These are phyloP conservation scores for Petrocephalus microphthalmus DNA, from an alignment of 2,113 vertebrate species.

Conservation along the genomic window DNA sequence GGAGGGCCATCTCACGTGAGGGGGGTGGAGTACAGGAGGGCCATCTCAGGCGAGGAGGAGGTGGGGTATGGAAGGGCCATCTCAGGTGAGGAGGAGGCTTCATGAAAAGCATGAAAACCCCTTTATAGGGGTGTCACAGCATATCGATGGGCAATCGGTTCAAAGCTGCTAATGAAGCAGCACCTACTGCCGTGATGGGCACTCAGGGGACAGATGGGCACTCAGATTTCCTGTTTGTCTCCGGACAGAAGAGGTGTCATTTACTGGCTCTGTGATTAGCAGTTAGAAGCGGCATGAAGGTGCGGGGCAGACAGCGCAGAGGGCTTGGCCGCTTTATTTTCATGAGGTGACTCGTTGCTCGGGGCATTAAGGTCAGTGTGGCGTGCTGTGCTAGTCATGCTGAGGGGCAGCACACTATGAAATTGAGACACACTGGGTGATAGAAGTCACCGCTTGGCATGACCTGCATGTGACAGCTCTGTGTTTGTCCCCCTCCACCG, in stretches of 20 bases:
- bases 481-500: background rate
- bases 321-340: background rate
- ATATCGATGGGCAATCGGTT: no score
- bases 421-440: background rate
- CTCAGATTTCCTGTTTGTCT: background rate
- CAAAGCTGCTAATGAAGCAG: no score
- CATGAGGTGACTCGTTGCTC: background rate
- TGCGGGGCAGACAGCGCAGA: background rate
- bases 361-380: background rate
- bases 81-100: background rate
- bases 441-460: background rate
- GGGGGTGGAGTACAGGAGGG: background rate
- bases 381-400: background rate
- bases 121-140: no score
- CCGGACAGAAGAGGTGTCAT: background rate
- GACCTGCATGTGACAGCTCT: background rate
- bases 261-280: background rate
- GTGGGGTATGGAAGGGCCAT: background rate
- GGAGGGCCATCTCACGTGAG: conserved; percentile 66
- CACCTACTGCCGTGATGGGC: no score
- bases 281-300: background rate
- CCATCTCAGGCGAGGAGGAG: background rate
- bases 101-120: no score
- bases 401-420: background rate
- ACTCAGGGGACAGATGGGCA: no score